A percentile compares a stretch with the other conserved stretches of the same genome.
These are phyloP conservation scores for Synchiropus splendidus DNA, from an alignment of 2,113 vertebrate species.

Conservation along the genomic window DNA sequence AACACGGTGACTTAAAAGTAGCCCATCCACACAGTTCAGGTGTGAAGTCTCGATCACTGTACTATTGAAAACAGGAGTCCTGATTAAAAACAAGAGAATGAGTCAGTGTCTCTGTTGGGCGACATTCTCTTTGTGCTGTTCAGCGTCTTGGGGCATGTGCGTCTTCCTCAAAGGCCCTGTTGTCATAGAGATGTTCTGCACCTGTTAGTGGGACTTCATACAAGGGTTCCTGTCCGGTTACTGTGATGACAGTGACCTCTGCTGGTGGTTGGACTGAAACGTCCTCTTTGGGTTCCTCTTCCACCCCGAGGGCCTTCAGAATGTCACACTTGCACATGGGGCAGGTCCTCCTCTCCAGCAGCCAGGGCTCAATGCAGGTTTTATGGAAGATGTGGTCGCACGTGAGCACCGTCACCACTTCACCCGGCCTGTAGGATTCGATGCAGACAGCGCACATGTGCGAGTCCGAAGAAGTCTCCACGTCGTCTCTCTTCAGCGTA, in stretches of 20 bases:
- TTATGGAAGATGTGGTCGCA: conserved; percentile 92
- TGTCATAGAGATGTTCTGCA: conserved; percentile 73
- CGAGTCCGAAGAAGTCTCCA: conserved; percentile 74
- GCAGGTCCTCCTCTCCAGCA: conserved; percentile 84
- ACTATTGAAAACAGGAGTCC: conserved; percentile 10
- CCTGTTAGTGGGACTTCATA: conserved; percentile 54
- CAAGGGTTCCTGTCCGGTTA: conserved; percentile 34
- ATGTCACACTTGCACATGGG: conserved; percentile 93
- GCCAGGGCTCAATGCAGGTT: conserved; percentile 85
- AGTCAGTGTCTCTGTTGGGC: conserved; percentile 9
- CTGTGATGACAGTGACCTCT: conserved; percentile 52
- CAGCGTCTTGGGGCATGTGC: conserved; percentile 22
- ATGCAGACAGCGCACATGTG: conserved; percentile 85
- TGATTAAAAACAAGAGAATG: conserved; percentile 8
- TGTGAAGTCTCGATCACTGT: not conserved
- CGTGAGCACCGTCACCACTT: conserved; percentile 82
- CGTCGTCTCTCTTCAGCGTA: conserved; percentile 76
- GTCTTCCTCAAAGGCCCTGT: conserved; percentile 79
- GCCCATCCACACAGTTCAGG: no score
- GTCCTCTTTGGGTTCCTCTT: conserved; percentile 57
- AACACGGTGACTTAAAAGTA: no score
- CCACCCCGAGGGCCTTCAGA: conserved; percentile 79
- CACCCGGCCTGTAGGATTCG: conserved; percentile 77
- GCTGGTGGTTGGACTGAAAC: conserved; percentile 10
- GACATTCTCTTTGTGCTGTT: conserved; percentile 11